Conservation (phyloP, 2,888 invertebrate species). For the Andrena bicolor region DNA sequence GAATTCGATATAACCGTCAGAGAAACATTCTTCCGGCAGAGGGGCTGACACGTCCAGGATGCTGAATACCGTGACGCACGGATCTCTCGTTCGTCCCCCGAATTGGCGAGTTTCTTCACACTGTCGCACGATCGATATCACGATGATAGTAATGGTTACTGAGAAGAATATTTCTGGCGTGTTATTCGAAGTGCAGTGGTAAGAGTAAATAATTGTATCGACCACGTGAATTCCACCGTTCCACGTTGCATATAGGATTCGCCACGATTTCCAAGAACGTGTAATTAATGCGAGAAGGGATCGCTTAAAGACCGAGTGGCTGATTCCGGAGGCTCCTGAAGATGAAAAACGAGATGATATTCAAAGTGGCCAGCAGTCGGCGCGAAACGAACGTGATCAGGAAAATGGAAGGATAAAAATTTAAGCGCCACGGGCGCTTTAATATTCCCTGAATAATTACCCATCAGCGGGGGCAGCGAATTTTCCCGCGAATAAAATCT, state of each 20-base stretch:
- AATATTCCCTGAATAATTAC: constrained; percentile 16
- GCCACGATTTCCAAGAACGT: not conserved
- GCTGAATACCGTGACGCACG: not conserved
- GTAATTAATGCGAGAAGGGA: not conserved
- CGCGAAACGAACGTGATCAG: not conserved
- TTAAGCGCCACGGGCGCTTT: not conserved
- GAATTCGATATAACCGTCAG: constrained; percentile 29
- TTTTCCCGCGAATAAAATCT: not conserved
- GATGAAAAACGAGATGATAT: not conserved
- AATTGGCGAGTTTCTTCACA: not conserved
- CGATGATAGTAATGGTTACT: not conserved
- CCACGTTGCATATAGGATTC: not conserved
- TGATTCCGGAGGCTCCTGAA: not conserved
- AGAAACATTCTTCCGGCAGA: constrained; percentile 18
- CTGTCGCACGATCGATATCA: not conserved
- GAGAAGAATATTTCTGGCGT: not conserved
- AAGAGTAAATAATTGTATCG: not conserved
- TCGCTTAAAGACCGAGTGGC: no score
- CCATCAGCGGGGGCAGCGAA: not conserved
- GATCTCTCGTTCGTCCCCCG: not conserved
- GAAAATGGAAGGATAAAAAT: not conserved
- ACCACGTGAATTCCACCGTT: not conserved
- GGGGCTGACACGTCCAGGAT: constrained; percentile 1
- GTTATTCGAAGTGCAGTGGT: no score
- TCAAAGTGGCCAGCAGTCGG: not conserved